Evolutionary conservation across 2,797 vertebrate genomes (phyloP), one percentile per base, ranked within the genome.

Genomic region (Odontamblyopus lacepedii): DNA sequence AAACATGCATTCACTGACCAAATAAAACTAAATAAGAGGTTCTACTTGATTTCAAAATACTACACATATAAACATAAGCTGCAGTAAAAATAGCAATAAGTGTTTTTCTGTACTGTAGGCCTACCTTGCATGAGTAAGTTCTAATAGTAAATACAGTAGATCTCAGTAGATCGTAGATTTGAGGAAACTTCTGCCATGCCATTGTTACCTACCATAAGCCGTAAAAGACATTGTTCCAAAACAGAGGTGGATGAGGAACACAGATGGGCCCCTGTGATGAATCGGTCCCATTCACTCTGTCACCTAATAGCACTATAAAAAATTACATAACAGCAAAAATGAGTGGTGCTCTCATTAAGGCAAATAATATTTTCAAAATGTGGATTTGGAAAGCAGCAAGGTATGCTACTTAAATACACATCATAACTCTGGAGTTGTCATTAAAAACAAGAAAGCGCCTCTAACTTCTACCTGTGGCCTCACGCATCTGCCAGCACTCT

Each of bases 191-290:
- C 68, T 71, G 63, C 38, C 5, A 64, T 9, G 71, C 81, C 81
- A 57, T 73, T 68, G 68, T 57, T 83, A 88, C 86, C 88, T 91
- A 87, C 86, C 69, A 63, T 85, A 77, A 79, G 82, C 90, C 90
- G 85, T 72, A 68, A 86, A 90, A 75, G 75, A 86, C 82, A 87
- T 91, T 83, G 72, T 78, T 87, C 82, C 69, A 84, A 83, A 88
- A 87, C 79, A 83, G 67, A 32, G 75, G 64, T 70, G 77, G 75
- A 91, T 89, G 86, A 90, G 83, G 79, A 91, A 88, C 77, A 48
- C 85, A 92, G 87, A 89, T 89, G 89, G 81, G 57, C 78, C 32
- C 69, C 72, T 69, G 79, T 77, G 79, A 83, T 85, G 84, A 90
- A 88, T 87, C 74, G 76, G 74, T 61, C 62, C 76, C 78, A 76